These are phyloP conservation scores for Zele albiditarsus DNA, from an alignment of 2,888 invertebrate species.

Conservation along the genomic window DNA sequence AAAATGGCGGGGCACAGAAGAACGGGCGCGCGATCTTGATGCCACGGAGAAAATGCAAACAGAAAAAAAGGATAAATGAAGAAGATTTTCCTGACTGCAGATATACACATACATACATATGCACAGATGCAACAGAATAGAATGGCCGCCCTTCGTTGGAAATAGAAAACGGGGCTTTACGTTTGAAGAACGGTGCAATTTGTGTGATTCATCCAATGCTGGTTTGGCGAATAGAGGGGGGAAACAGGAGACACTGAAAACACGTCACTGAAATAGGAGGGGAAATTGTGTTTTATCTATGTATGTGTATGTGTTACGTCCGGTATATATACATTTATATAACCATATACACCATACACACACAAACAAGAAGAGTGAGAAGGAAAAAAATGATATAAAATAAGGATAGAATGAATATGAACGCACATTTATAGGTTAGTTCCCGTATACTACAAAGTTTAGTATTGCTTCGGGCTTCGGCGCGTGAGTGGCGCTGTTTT, in stretches of 20 bases:
- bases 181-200: constrained; percentile 16
- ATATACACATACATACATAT: not conserved
- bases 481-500: not conserved
- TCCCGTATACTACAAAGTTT: not conserved
- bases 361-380: not conserved
- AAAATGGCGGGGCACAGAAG: not conserved
- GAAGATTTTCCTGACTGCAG: not conserved
- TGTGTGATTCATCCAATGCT: constrained; percentile 18
- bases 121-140: not conserved
- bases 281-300: not conserved
- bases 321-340: not conserved
- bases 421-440: constrained; percentile 6
- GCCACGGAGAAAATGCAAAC: not conserved
- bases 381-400: not conserved
- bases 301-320: not conserved
- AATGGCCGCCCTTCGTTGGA: not conserved
- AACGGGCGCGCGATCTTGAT: not conserved
- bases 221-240: constrained; percentile 16
- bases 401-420: constrained; percentile 4
- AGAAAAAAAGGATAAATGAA: not conserved
- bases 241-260: not conserved
- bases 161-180: constrained; percentile 24
- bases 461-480: not conserved
- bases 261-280: not conserved
- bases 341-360: no score